Base-by-base conservation (phyloP, 2,113 vertebrate species). In the Corythornis cristatus region DNA sequence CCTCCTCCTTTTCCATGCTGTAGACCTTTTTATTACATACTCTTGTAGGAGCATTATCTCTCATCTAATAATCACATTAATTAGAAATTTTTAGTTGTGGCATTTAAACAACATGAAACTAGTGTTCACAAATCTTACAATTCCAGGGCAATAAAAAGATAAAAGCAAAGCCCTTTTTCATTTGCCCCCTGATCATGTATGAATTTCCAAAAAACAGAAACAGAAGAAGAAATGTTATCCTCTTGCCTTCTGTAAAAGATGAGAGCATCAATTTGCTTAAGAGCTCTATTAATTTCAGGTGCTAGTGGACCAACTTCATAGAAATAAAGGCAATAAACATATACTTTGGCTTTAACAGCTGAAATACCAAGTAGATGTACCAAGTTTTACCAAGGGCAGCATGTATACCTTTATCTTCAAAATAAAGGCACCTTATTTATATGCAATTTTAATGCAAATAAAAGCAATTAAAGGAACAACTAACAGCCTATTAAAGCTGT, bases 121-220 rank as follows among this genome's bases (percentile, higher is more conserved):
- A 93, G 88, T 97, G 95, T 84, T 79, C 78, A 96, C 80, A 93
- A 70, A 93, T 70, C 86, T 88, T 73, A 53, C 18, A 65, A 76
- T 93, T 93, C 88, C 92, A 90, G 5, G 18, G 84, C 43, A 85
- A 22, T 8, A 93, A 77, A 54, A 97, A 94, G 46, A 81, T 72
- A 91, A 90, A 90, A 61, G 72, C 31, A 87, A 92, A 76, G 33
- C 40, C 60, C 61, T 94, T 95, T 92, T 83, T 91, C 42, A 42
- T 45, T 22, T 68, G 57, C 20, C 40, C 40, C 56, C 33, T 0
- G 0, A 84, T 67, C 10, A 11, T 11, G 48, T 7, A 19, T 23
- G 5, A 48, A 53, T 72, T 80, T 87, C 25, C 75, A 37, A 77
- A 48, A 60, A 20, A 50, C 10, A 83, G 90, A 88, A 56, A 12